These are phyloP conservation scores for Quiscalus mexicanus DNA, from an alignment of 2,113 vertebrate genomes.

Conservation along the genomic window DNA sequence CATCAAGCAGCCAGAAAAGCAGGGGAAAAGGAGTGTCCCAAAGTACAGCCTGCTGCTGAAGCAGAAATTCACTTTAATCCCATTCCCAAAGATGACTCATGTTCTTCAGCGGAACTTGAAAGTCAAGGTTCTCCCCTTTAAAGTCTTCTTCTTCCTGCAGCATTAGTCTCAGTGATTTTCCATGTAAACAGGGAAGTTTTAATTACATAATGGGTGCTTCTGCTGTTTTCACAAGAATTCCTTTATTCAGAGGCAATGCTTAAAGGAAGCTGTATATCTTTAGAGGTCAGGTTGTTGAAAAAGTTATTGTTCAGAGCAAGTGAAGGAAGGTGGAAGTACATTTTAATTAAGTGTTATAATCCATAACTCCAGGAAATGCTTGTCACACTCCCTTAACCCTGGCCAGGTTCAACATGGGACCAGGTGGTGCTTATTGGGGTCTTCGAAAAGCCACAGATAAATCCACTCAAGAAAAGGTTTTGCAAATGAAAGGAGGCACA, in stretches of 20 bases:
- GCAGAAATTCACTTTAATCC: slow-evolving; percentile 40
- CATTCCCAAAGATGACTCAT: slow-evolving; percentile 50
- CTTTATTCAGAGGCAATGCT: background rate
- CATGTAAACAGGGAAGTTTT: slow-evolving; percentile 47
- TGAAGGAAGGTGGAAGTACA: fast-evolving
- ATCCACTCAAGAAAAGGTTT: background rate
- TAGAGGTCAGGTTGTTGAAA: background rate
- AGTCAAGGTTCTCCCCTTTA: slow-evolving; percentile 26
- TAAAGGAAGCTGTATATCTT: background rate
- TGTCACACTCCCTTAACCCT: background rate
- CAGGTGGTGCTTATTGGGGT: background rate
- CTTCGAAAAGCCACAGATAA: background rate
- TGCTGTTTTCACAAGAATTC: slow-evolving; percentile 13
- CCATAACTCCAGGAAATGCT: background rate
- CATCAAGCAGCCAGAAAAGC: background rate
- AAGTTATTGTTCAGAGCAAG: background rate
- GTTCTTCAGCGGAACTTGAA: background rate
- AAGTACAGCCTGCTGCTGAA: background rate
- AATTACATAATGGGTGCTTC: slow-evolving; percentile 21
- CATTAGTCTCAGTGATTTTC: slow-evolving; percentile 17
- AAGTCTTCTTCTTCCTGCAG: background rate
- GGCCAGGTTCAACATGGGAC: background rate
- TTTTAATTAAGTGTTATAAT: background rate
- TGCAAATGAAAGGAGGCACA: background rate
- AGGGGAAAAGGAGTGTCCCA: background rate